Base-by-base conservation (phyloP, 2,113 vertebrate genomes). In the Daubentonia madagascariensis region DNA sequence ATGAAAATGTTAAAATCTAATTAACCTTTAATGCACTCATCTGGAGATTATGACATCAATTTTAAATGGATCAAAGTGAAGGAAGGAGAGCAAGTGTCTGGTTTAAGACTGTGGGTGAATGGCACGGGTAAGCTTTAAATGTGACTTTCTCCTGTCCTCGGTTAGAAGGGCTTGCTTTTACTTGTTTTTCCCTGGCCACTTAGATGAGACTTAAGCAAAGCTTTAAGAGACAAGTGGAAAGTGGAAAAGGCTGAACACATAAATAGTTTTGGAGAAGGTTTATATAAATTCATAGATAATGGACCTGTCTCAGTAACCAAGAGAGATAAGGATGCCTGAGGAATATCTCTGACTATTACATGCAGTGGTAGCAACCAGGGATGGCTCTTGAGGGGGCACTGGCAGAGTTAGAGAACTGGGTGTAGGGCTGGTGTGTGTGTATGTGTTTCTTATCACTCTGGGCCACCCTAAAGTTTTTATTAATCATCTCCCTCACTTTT, bases 1-100 rank as follows among this genome's bases (percentile, higher is more conserved):
- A 86, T 84, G 85, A 93, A 94, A 87, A 96, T 79, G 91, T 88
- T 95, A 97, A 98, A 96, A 89, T 94, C 61, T 91, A 98, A 97
- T 98, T 96, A 97, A 96, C 79, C 63, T 98, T 97, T 96, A 96
- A 96, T 90, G 28, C 25, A 80, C 73, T 92, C 75, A 52, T 90
- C 37, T 96, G 75, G 94, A 97, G 96, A 91, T 96, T 91, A 97
- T 96, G 84, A 72, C 81, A 57, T 94, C 70, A 96, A 86, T 89
- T 93, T 97, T 89, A 84, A 92, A 96, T 89, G 80, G 78, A 95
- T 91, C 68, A 81, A 35, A 94, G 73, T 88, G 92, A 94, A 91
- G 43, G 70, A 92, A 75, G 52, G 32, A 93, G 67, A 43, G 54
- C 63, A 92, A 70, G n/a, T 54, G 40, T 7, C 52, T 96, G 68